Percentiles rank a stretch among this genome's conserved stretches.
Conservation (phyloP, 2,888 invertebrate species). For the Leucozona laternaria region DNA sequence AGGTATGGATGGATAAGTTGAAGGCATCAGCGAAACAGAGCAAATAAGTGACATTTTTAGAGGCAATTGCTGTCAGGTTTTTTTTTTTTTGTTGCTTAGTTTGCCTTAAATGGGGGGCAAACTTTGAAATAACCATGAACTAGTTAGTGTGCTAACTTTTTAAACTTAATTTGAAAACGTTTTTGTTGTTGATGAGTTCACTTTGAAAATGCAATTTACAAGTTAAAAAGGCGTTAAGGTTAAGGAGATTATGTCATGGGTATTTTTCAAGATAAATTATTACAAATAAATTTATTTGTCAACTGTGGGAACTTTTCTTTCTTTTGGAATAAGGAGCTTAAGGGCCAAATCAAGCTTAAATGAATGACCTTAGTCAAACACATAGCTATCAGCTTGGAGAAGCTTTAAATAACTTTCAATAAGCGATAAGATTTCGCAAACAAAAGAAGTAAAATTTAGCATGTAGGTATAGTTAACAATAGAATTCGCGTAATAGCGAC, state of each 20-base stretch:
- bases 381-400: no score
- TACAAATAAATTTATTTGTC: no score
- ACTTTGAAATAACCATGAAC: constrained; percentile 17
- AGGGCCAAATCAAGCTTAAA: no score
- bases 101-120: constrained; percentile 1
- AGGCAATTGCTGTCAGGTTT: not conserved
- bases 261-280: not conserved
- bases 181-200: not conserved
- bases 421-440: no score
- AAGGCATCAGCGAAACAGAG: not conserved
- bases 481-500: no score
- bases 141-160: not conserved
- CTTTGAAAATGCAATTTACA: not conserved
- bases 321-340: no score
- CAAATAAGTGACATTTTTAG: constrained; percentile 30
- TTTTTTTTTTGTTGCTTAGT: not conserved
- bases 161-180: not conserved
- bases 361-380: no score
- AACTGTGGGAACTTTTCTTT: no score
- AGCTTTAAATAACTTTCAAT: no score
- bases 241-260: not conserved
- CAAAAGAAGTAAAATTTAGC: no score
- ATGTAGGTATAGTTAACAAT: no score
- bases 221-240: not conserved
- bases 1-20: not conserved